Evolutionary conservation across 2,888 invertebrate species (phyloP).

Genomic region (Folsomia candida): DNA sequence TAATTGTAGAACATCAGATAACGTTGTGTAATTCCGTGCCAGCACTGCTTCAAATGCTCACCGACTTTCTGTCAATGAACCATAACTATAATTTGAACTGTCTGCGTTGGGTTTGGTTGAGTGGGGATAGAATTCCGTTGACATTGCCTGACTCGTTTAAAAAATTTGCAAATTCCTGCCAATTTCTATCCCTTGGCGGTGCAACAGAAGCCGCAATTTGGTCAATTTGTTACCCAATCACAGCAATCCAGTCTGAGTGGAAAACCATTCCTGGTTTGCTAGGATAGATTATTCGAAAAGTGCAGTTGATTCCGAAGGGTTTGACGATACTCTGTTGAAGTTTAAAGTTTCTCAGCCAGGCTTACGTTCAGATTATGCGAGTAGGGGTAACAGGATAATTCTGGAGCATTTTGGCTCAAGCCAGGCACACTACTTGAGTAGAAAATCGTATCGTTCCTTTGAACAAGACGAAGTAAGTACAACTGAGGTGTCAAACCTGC

Average conservation of each 20-base stretch:
- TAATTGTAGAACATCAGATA: background rate
- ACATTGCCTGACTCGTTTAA: background rate
- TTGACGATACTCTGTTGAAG: too few species aligned
- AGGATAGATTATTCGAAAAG: too few species aligned
- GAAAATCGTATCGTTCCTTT: background rate
- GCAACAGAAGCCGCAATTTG: conserved; percentile 8
- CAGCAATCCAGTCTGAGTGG: too few species aligned
- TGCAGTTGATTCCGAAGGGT: too few species aligned
- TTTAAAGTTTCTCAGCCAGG: background rate
- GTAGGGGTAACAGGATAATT: background rate
- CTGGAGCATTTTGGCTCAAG: too few species aligned
- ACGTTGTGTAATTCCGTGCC: background rate
- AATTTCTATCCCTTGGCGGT: conserved; percentile 1
- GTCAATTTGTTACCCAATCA: conserved; percentile 5
- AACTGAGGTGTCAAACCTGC: background rate
- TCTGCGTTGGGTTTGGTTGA: background rate
- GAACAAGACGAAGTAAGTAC: background rate
- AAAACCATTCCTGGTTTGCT: too few species aligned
- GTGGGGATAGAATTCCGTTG: background rate
- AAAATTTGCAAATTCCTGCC: background rate
- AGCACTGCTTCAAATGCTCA: background rate
- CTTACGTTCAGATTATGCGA: background rate
- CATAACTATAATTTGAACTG: too few species aligned
- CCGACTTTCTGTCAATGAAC: background rate
- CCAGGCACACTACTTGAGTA: background rate